Conservation (phyloP, 1,140 invertebrate genomes). For the Gryllus bimaculatus region DNA sequence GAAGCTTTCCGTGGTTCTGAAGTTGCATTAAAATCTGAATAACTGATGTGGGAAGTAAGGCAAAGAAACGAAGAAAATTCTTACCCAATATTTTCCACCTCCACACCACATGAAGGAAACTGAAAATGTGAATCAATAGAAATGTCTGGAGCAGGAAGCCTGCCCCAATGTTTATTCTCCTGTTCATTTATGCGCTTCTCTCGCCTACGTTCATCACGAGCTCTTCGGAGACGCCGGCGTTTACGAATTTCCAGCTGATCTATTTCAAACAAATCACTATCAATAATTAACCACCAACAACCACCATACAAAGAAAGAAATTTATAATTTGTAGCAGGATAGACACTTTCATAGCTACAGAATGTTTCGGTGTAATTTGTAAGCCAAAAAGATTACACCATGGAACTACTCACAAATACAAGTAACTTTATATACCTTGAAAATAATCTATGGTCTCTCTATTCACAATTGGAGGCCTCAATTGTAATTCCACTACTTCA, state of each 20-base stretch:
- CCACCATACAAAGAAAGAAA: not conserved
- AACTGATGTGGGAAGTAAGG: too few relatives aligned
- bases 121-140: slow-evolving; percentile 51
- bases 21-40: too few relatives aligned
- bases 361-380: not conserved
- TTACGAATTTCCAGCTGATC: slow-evolving; percentile 57
- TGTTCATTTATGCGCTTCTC: slow-evolving; percentile 60
- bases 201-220: slow-evolving; percentile 55
- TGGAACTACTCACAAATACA: not conserved
- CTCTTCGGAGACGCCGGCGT: slow-evolving; percentile 48
- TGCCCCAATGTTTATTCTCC: slow-evolving; percentile 59
- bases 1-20: too few relatives aligned
- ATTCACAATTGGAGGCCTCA: slow-evolving; percentile 61
- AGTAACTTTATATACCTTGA: slow-evolving; percentile 42
- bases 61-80: not conserved
- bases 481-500: slow-evolving; percentile 77
- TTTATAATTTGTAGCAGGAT: too few relatives aligned
- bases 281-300: not conserved
- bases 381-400: not conserved
- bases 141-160: slow-evolving; percentile 44
- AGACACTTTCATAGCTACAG: too few relatives aligned
- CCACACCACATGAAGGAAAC: slow-evolving; percentile 50
- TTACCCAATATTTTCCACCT: slow-evolving; percentile 31
- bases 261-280: slow-evolving; percentile 25
- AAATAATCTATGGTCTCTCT: slow-evolving; percentile 53